Evolutionary conservation across 2,888 invertebrate genomes (phyloP), one percentile per base, ranked within the genome.

Genomic region (Esperia sulphurella): DNA sequence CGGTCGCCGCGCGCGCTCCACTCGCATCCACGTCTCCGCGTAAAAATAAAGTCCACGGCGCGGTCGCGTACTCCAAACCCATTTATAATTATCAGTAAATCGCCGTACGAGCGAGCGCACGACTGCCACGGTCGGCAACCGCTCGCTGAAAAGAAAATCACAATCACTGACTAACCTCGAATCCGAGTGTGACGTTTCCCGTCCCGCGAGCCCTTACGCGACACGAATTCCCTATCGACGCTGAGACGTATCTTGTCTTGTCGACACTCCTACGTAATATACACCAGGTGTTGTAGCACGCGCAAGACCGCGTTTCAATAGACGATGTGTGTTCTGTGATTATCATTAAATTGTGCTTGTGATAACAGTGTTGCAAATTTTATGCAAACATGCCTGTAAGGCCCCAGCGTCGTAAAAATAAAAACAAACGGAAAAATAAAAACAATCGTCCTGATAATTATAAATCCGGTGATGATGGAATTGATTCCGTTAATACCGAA

Each of bases 61-160:
- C 82, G 82, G 82, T 77, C 78, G 85, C 79, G 86, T 76, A 89
- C 87, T 87, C 85, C 82, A 79, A 83, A 21, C 79, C 76, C 79
- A 84, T 87, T 86, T 88, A 87, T 84, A 88, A 89, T 89, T 88
- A 89, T 88, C 87, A 89, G 88, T 88, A 88, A 88, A 88, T 80
- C 86, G 82, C 76, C 71, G 83, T 78, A 75, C 80, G 82, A 76
- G 85, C 80, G 82, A 76, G 85, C 80, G 79, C 81, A 83, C 82
- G 83, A 84, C 84, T 80, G 82, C 77, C 79, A 79, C 76, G 72
- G 71, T 67, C 79, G 79, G 79, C 79, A 70, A 73, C 75, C 76
- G 81, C 75, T 80, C 76, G 83, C 79, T 65, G 71, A 83, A 83
- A 83, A 81, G 74, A 69, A 75, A 72, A 73, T 72, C 63, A 71